Evolutionary conservation across 2,888 invertebrate genomes (phyloP), one percentile per base, ranked within the genome.

Genomic region (Synanthedon myopaeformis): DNA sequence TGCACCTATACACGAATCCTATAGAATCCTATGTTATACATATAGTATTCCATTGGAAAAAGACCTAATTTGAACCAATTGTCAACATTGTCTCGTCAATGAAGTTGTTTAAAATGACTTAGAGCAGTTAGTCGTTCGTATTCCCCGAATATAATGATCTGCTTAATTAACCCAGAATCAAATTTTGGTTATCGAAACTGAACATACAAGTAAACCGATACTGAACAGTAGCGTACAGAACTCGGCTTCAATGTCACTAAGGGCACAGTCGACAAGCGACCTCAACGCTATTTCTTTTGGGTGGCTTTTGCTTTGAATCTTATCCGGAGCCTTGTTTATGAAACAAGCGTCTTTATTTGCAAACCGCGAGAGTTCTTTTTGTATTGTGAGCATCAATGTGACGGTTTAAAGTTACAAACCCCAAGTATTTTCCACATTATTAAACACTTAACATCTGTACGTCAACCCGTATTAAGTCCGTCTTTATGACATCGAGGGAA

Each of bases 371-470:
- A 59, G 68, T 66, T 19, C 10, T 4, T 57, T 69, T 70, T 75
- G 12, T 42, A 14, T 50, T 57, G 35, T n/a, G n/a, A 35, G 42
- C 3, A 4, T 6, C 1, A 42, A 2, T 52, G 28, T 49, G 49
- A 55, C 56, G 53, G 59, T 61, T 66, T 85, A 72, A 57, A 64
- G 74, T 86, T 86, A 78, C 83, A 75, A 79, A 82, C 78, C 76
- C 75, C 67, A 73, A 71, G 76, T 64, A 73, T 83, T 85, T 85
- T 84, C 79, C 84, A 72, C 66, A 58, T 76, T 79, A 82, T 86
- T 85, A 74, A 74, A 72, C 76, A 69, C 70, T 74, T 72, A 79
- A 79, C 80, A 79, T 82, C 76, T 72, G 74, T 68, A 78, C 74
- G 83, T 81, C 83, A 76, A 72, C 74, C 67, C 70, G 68, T 54